Evolutionary conservation across 2,888 invertebrate species (phyloP), one percentile per base, ranked within the genome.

Genomic region (Sphaeridia pumilis): DNA sequence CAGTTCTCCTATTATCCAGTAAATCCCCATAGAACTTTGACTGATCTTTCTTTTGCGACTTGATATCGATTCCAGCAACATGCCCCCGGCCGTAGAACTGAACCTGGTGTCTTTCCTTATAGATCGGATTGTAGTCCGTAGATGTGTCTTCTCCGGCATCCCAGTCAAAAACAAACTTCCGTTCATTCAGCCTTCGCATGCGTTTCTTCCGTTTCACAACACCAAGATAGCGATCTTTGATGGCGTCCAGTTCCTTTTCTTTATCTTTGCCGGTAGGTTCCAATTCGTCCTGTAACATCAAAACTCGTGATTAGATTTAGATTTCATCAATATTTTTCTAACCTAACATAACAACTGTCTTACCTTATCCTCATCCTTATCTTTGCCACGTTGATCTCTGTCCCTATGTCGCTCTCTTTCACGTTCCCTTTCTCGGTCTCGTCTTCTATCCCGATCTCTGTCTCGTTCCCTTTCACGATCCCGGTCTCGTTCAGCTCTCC

Each of bases 111-210:
- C 58, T 42, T 36, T 63, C 61, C 41, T 63, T 97, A 69, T 98
- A 99, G 22, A 99, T 74, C 56, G 83, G 81, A 71, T 98, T 98
- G 69, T 98, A 99, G 75, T 99, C 98, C 58, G 85, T 83, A 2
- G 94, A 92, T 0, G 98, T 99, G 68, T 99, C 98, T 72, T 99
- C 98, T 0, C 88, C 86, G 0, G 93, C 94, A 74, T 99, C 98
- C 98, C 98, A 99, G 72, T 99, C 98, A 72, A 99, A 99, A 0
- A 99, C 97, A 75, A 99, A 99, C 73, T 99, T 99, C 17, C 97
- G 77, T 69, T 99, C 98, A 73, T 98, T 98, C 38, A 98, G 74
- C 57, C 97, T 77, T 20, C 98, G 76, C 0, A 94, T 89, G 54
- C 95, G 76, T 14, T 94, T 79, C 68, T 92, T 92, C 69, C 93